phyloP scores from a whole-genome alignment of 2,113 vertebrate genomes.

The Etia nguti region DNA sequence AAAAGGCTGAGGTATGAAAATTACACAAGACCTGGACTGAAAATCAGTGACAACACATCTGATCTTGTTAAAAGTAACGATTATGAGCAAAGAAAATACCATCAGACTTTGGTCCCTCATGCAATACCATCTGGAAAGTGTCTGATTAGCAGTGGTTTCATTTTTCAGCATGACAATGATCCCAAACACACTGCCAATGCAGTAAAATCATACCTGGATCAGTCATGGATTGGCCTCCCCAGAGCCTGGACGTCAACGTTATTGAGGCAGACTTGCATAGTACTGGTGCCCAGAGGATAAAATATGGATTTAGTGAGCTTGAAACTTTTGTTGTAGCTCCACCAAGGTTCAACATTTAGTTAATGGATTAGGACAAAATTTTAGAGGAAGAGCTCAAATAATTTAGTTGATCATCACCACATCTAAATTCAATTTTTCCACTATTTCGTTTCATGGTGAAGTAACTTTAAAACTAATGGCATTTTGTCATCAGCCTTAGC shows the following conservation, averaged over 20 bases:
- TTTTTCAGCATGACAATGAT: neutral
- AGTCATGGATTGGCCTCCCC: neutral
- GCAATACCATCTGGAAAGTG: neutral
- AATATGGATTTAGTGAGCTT: neutral
- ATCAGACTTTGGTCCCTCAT: neutral
- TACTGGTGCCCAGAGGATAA: neutral
- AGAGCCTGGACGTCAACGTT: neutral
- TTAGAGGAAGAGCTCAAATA: neutral
- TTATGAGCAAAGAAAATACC: neutral
- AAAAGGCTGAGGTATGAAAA: neutral
- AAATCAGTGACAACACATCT: neutral
- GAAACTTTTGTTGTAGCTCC: neutral
- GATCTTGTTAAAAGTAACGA: neutral
- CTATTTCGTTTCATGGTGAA: neutral
- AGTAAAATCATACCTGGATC: neutral
- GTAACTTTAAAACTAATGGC: neutral
- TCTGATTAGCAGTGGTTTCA: neutral
- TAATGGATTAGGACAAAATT: neutral
- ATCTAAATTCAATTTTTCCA: neutral
- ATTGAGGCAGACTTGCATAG: neutral
- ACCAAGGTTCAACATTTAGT: neutral
- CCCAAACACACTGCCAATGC: neutral
- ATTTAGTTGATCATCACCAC: neutral
- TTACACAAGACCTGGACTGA: neutral
- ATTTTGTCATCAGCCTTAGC: neutral